Evolutionary conservation across 2,888 invertebrate species (phyloP), one percentile per base, ranked within the genome.

Genomic region (Anthrax anthrax): DNA sequence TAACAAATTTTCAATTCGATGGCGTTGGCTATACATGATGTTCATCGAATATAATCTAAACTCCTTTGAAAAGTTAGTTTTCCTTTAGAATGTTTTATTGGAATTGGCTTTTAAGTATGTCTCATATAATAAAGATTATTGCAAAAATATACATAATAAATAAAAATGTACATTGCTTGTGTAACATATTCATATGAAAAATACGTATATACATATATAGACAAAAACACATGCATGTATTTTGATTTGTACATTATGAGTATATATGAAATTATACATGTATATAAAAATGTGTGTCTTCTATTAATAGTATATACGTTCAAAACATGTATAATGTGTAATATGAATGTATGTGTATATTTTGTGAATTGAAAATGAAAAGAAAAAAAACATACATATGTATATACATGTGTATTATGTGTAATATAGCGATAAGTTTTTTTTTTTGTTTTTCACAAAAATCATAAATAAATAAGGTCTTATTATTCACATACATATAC

Each of bases 61-160:
- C 27, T n/a, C n/a, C n/a, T 42, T 46, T 46, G 41, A 37, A 42
- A 46, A 46, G 41, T 41, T 46, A 46, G 41, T 46, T 46, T 41
- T 41, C 42, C 29, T 12, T 12, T 32, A 44, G 50, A 52, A 53
- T 55, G 52, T 54, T 52, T 55, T 55, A 55, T 55, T 53, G 50
- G 51, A 53, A 55, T 55, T 55, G 52, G 54, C 53, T 55, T 55
- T 55, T 55, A 54, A 55, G 55, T 55, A 55, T 53, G 55, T 55
- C 51, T 54, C 53, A 52, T 53, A 54, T 51, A 54, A 32, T 51
- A 54, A 32, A 36, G 4, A 23, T 23, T 23, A 23, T 23, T 23
- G 8, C 8, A 36, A 6, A 36, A 6, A 6, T 14, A 16, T 14
- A 13, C 36, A 14, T 36, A 36, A 14, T n/a, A 14, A 9, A 14